phyloP scores from a whole-genome alignment of 2,113 vertebrate genomes.

The Salvator merianae region DNA sequence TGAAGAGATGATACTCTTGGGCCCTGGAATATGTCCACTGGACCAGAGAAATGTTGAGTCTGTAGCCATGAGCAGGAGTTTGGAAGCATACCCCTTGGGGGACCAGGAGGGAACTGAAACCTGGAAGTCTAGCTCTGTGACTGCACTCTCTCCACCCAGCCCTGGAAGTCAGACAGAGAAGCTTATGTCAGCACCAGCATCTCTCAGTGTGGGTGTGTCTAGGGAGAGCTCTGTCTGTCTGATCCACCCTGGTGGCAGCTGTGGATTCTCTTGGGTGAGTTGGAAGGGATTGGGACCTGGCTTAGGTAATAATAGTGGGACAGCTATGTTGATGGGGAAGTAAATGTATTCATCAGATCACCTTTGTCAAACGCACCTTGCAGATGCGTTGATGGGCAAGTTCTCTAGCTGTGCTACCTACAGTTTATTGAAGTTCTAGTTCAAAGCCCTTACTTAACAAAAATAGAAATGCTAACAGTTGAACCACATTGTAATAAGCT shows the following conservation, averaged over 20 bases:
- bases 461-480: too few species aligned
- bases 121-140: neutral
- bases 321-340: neutral
- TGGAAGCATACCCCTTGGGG: neutral
- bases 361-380: too few species aligned
- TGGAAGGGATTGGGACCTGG: too few species aligned
- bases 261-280: neutral
- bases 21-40: neutral
- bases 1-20: neutral
- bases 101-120: neutral
- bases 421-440: too few species aligned
- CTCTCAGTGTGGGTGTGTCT: neutral
- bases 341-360: too few species aligned
- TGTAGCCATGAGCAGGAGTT: neutral
- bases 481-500: too few species aligned
- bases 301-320: neutral
- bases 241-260: neutral
- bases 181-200: neutral
- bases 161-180: neutral
- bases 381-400: too few species aligned
- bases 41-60: neutral
- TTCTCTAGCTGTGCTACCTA: too few species aligned
- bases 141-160: slow-evolving; percentile 9
- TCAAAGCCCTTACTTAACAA: too few species aligned
- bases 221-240: neutral